Evolutionary conservation across 2,797 vertebrate species (phyloP).

Genomic region (Oceanodroma leucorhoa): DNA sequence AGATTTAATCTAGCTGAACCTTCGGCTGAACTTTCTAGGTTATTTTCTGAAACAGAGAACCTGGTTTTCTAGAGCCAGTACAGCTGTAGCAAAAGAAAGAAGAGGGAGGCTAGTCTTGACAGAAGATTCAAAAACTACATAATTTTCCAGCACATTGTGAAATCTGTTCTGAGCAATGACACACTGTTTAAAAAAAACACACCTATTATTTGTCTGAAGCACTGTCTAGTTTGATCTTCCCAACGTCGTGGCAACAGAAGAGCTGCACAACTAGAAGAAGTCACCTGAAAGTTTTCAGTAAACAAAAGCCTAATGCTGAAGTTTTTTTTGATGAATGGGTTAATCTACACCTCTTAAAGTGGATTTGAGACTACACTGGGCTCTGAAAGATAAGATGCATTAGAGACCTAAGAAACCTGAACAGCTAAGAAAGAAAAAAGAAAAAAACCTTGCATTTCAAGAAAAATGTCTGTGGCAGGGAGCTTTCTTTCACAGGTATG

Average conservation of each 20-base stretch:
- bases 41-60: not conserved
- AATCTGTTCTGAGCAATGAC: not conserved
- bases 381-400: constrained; percentile 7
- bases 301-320: constrained; percentile 19
- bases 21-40: not conserved
- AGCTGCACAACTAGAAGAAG: not conserved
- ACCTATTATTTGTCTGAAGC: not conserved
- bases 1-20: not conserved
- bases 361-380: not conserved
- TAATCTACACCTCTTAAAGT: constrained; percentile 5
- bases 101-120: not conserved
- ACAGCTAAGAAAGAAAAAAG: not conserved
- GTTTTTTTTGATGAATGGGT: constrained; percentile 10
- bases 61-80: not conserved
- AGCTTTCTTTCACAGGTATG: not conserved
- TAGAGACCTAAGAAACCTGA: not conserved
- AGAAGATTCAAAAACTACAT: not conserved
- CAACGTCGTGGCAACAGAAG: not conserved
- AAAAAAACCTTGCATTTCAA: not conserved
- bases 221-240: not conserved
- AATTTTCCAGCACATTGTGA: not conserved
- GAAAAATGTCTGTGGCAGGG: not conserved
- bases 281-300: constrained; percentile 21
- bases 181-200: not conserved
- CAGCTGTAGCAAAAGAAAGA: not conserved